Evolutionary conservation across 2,888 invertebrate species (phyloP).

Genomic region (Drosophila macrospina): DNA sequence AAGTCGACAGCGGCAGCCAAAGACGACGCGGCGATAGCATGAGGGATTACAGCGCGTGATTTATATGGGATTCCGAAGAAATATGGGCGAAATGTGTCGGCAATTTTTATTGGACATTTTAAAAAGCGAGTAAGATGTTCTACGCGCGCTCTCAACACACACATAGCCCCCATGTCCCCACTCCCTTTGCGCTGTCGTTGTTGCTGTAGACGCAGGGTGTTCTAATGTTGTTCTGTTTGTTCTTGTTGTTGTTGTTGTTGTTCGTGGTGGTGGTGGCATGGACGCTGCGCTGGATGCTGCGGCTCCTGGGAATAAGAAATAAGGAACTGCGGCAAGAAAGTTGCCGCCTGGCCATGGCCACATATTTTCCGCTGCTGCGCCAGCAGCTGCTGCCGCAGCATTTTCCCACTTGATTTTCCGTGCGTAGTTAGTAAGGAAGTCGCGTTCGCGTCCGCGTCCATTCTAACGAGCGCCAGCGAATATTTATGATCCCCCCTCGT

Average conservation of each 20-base stretch:
- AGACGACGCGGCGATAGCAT: constrained; percentile 84
- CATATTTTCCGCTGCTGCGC: constrained; percentile 69
- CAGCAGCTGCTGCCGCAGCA: constrained; percentile 71
- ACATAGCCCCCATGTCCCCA: constrained; percentile 1
- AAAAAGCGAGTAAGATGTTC: constrained; percentile 86
- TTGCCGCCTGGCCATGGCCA: constrained; percentile 56
- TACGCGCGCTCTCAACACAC: constrained; percentile 65
- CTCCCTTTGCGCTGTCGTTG: not conserved
- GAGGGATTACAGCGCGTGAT: constrained; percentile 86
- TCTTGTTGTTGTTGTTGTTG: constrained; percentile 34
- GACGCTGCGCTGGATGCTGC: constrained; percentile 46
- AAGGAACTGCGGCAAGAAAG: constrained; percentile 76
- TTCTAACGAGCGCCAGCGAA: constrained; percentile 82
- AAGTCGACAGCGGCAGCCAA: constrained; percentile 64
- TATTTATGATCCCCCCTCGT: constrained; percentile 80
- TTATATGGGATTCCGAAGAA: constrained; percentile 86
- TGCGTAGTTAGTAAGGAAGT: constrained; percentile 81
- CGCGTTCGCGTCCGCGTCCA: constrained; percentile 74
- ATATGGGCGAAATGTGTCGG: constrained; percentile 86
- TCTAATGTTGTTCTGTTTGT: constrained; percentile 56
- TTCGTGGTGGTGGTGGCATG: constrained; percentile 34
- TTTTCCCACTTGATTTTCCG: constrained; percentile 80
- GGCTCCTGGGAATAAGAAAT: constrained; percentile 81
- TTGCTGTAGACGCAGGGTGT: not conserved
- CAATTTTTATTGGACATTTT: constrained; percentile 86